Evolutionary conservation across 2,113 vertebrate genomes (phyloP), one percentile per base, ranked within the genome.

Genomic region (Zosterops lateralis): DNA sequence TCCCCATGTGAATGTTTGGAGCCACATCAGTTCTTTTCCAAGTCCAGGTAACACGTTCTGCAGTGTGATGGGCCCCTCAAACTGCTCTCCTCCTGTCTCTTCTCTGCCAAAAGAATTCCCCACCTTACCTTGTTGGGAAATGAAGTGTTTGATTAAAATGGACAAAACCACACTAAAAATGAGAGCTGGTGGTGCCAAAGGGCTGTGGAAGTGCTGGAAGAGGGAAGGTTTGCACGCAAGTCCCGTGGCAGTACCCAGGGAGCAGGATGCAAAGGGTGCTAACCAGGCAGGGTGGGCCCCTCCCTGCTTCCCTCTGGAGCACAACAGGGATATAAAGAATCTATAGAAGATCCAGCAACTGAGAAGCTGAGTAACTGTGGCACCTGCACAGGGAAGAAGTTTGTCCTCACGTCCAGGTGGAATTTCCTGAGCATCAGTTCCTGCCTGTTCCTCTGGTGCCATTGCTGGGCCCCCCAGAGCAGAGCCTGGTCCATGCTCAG

Each of bases 211-310:
- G 26, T 10, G 62, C 62, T 53, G 83, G 54, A 6, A 20, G 26
- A 38, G 26, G 32, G 54, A 45, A 51, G 21, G 45, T 36, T 67
- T 67, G 53, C 62, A 44, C 3, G 0, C 36, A 14, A 17, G 4
- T 7, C 44, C n/a, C 1, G 0, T 13, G 12, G 22, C 34, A 48
- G 29, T 6, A 10, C 25, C 1, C 29, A 20, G 22, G 17, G 6
- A 1, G 32, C 3, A 3, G 20, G 28, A 38, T 17, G 11, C 13
- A 13, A 25, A 71, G 18, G 31, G 5, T 12, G 4, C 44, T 19
- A 26, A 29, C 50, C 32, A 26, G 44, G 28, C 26, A 22, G 38
- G 14, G 25, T 28, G 36, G 12, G 56, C 18, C 9, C 17, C 9
- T 71, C 31, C 45, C 29, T 74, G 57, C 66, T 50, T 70, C 5